A percentile compares a stretch with the other conserved stretches of the same genome.
Conservation (phyloP, 2,113 vertebrate genomes). For the Malurus elegans region DNA sequence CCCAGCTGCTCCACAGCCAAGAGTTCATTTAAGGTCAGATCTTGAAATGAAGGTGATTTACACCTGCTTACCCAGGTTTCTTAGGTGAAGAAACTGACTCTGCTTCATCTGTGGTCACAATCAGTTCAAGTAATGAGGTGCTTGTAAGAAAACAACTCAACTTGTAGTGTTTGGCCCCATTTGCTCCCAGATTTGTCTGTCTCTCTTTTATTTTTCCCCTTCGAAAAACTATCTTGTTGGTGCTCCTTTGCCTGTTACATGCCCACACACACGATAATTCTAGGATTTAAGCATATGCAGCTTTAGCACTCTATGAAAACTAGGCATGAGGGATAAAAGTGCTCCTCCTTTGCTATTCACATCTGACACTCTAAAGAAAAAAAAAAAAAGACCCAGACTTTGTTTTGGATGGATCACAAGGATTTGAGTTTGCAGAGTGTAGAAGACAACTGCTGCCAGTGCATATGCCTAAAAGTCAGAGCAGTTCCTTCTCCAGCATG, state of each 20-base stretch:
- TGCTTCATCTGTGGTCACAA: neutral
- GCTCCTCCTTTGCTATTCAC: neutral
- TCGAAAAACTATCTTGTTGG: neutral
- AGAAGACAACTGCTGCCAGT: neutral
- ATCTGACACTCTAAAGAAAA: neutral
- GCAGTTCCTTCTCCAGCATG: rapidly evolving
- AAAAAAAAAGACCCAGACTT: neutral
- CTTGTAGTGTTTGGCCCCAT: neutral
- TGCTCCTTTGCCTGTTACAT: neutral
- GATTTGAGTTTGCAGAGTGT: neutral
- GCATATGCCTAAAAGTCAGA: neutral
- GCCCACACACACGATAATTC: neutral
- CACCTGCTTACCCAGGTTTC: neutral
- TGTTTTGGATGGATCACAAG: neutral
- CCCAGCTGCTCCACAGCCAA: neutral
- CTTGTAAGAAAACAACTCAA: neutral
- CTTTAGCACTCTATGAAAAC: neutral
- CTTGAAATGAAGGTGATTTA: neutral
- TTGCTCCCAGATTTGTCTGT: neutral
- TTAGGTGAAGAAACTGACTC: neutral
- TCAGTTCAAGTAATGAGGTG: neutral
- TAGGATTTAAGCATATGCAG: neutral
- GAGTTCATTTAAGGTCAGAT: neutral
- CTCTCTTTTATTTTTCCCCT: rapidly evolving
- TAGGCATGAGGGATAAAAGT: neutral